Evolutionary conservation across 1,140 invertebrate genomes (phyloP), one percentile per base, ranked within the genome.

Genomic region (Brachionus koreanus): DNA sequence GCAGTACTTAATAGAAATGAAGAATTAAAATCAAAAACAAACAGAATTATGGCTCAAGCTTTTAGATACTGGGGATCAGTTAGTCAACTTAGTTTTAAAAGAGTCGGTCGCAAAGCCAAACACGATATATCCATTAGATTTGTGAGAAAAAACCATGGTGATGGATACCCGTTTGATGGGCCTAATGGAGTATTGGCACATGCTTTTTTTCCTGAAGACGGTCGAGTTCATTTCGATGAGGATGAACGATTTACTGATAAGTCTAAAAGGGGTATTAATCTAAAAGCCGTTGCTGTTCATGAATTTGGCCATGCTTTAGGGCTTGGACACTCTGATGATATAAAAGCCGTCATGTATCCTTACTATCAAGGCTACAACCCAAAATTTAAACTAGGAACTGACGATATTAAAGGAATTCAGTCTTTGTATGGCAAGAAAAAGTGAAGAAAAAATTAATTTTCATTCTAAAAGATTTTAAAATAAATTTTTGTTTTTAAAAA

Each of bases 281-380:
- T 82, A 6, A 69, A 42, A 49, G 12, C 77, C 7, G 88, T 89
- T 6, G 89, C 88, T 12, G 86, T 86, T 2, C 89, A 90, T 84
- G 89, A 90, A 76, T 86, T 90, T 52, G 89, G 89, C 10, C 89
- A 90, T 84, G 87, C 88, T 19, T 83, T 90, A 12, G 89, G 89
- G 5, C 85, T 90, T 19, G 86, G 86, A 23, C 89, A 90, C 84
- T 87, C 86, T 6, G 83, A 85, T 37, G 86, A 86, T n/a, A 63
- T 85, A 37, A 86, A 84, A 7, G 85, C 89, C 0, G 84, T 90
- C 4, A 90, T 90, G 89, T 87, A 85, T 83, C 89, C 89, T 2
- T 89, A 87, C 83, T 90, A 90, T 33, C 16, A 33, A n/a, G 65
- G 46, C 25, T 79, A 57, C 65, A 76, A 83, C 4, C 77, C 83